Evolutionary conservation across 2,113 vertebrate genomes (phyloP).

Genomic region (Alouatta palliata): DNA sequence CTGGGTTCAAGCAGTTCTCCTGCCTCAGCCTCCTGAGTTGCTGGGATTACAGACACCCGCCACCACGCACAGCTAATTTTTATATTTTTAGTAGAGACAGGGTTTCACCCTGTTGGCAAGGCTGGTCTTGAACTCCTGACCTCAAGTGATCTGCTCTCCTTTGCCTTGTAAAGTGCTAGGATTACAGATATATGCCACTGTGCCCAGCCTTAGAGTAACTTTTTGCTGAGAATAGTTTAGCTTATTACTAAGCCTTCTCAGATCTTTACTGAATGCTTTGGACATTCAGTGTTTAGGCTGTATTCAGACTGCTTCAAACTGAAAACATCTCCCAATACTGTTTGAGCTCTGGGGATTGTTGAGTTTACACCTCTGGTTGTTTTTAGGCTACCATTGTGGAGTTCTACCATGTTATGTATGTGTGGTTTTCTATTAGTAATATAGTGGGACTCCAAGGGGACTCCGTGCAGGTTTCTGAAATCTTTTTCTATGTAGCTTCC

Average conservation of each 20-base stretch:
- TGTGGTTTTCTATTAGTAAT: neutral
- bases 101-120: too few species aligned
- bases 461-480: neutral
- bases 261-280: neutral
- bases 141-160: too few species aligned
- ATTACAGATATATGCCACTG: too few species aligned
- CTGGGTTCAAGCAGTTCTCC: too few species aligned
- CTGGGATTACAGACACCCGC: too few species aligned
- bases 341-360: conserved; percentile 8
- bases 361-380: neutral
- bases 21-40: too few species aligned
- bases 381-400: neutral
- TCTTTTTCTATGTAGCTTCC: neutral
- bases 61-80: too few species aligned
- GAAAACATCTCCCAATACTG: neutral
- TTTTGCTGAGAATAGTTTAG: neutral
- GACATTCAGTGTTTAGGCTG: neutral
- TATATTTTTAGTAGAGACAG: too few species aligned
- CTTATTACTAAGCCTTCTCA: neutral
- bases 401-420: neutral
- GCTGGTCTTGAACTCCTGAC: too few species aligned
- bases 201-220: neutral
- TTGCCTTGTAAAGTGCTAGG: too few species aligned
- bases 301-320: neutral
- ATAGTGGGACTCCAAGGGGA: neutral